phyloP scores from a whole-genome alignment of 2,888 invertebrate genomes.

The Agonopterix arenella region DNA sequence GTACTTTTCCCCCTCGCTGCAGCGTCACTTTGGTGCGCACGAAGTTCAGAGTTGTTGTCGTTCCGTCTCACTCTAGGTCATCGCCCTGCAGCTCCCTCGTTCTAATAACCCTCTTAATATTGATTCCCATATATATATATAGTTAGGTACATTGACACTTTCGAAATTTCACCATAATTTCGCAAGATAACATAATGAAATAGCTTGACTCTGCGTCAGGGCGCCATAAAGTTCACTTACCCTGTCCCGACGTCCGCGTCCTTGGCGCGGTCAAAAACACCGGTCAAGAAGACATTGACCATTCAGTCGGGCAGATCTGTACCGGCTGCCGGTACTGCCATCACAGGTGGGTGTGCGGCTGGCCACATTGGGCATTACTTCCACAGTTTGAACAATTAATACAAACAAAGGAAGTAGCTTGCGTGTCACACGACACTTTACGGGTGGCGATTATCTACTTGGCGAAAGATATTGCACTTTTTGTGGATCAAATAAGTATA shows the following conservation, averaged over 20 bases:
- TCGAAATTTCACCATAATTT: constrained; percentile 8
- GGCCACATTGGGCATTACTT: constrained; percentile 57
- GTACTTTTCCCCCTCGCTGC: constrained; percentile 1
- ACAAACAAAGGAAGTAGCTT: constrained; percentile 58
- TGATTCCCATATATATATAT: not conserved
- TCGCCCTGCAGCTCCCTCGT: constrained; percentile 66
- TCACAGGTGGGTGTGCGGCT: constrained; percentile 40
- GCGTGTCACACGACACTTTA: constrained; percentile 54
- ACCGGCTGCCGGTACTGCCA: constrained; percentile 46
- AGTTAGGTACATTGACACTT: not conserved
- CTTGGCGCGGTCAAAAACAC: constrained; percentile 66
- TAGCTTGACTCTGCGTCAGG: constrained; percentile 16
- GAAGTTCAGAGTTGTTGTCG: constrained; percentile 74
- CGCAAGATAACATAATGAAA: constrained; percentile 4
- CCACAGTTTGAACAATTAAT: constrained; percentile 58
- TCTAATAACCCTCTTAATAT: constrained; percentile 55
- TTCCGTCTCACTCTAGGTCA: constrained; percentile 70
- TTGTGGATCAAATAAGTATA: too few relatives aligned
- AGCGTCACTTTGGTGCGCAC: constrained; percentile 28
- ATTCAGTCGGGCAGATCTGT: constrained; percentile 13
- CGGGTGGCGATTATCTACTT: constrained; percentile 35
- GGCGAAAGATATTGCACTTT: too few relatives aligned
- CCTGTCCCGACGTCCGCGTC: constrained; percentile 34
- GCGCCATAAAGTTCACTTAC: constrained; percentile 50
- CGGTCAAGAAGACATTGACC: constrained; percentile 59